Evolutionary conservation across 53 echinoderm and acorn worm genomes (phyloP), one percentile per base, ranked within the genome.

Genomic region (Luidia sarsii): DNA sequence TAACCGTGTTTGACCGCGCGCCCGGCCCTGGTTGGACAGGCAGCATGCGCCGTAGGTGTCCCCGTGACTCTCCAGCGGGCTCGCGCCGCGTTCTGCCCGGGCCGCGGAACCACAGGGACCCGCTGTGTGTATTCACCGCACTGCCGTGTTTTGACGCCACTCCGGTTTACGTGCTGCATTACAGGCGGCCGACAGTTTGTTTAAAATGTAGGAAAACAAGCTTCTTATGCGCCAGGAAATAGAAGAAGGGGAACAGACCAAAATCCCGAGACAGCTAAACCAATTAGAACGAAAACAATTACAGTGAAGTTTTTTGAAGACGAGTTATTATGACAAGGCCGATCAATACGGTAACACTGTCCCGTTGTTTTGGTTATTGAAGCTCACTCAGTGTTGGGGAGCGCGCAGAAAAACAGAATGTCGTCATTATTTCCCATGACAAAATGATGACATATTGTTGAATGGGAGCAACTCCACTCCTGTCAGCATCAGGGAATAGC

Each of bases 151-250:
- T 72, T 72, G 23, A 72, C 25, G 55, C 25, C 38, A 38, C 55
- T 37, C 72, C 72, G 72, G 72, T 72, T 38, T 72, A 72, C 72
- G 72, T 72, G 72, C 72, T 35, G 35, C 25, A 13, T 19, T 50
- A 56, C 55, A 54, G 39, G 37, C 72, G 35, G 35, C 72, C 55
- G 72, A 56, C 37, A 72, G 72, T 56, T 72, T 72, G 72, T 72
- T 72, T 56, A 55, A 56, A 72, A 56, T 36, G 14, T 15, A 56
- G 55, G 72, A 72, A 72, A 72, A 72, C 72, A 72, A 72, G 72
- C 72, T 72, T 72, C 33, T 41, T 54, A 72, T 72, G 56, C 36
- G 55, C 21, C 72, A 54, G 56, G 55, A 70, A 72, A 24, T 35
- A 51, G 37, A 35, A 53, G 53, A 33, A 54, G 23, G 71, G 53